Evolutionary conservation across 2,113 vertebrate genomes (phyloP).

Genomic region (Brachypteracias leptosomus): DNA sequence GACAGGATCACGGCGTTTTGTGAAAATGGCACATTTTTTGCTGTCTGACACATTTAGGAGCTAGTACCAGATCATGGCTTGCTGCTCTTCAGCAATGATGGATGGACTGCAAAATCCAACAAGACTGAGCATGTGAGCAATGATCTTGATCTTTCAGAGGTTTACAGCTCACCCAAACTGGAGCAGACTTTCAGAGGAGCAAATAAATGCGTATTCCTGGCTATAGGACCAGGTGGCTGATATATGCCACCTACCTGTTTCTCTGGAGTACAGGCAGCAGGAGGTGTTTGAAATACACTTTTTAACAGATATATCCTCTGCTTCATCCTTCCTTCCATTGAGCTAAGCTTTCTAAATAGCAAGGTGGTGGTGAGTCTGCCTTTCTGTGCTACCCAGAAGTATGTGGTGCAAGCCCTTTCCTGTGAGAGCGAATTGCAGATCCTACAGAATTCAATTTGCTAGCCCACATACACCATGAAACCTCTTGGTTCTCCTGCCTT

Average conservation of each 20-base stretch:
- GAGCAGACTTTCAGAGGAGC: neutral
- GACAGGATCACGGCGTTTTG: neutral
- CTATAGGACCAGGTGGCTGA: neutral
- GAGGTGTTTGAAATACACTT: neutral
- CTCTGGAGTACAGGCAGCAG: neutral
- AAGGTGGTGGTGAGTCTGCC: neutral
- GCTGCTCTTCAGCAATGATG: neutral
- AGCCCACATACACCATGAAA: neutral
- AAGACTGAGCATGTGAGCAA: neutral
- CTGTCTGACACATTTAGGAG: neutral
- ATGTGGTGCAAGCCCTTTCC: neutral
- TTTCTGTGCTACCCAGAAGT: neutral
- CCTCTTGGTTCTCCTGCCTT: neutral
- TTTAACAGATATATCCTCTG: neutral
- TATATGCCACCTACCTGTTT: neutral
- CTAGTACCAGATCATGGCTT: neutral
- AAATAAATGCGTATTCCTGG: neutral
- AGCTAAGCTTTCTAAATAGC: neutral
- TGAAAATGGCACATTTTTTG: neutral
- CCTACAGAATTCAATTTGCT: neutral
- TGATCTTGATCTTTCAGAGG: neutral
- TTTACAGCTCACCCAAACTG: neutral
- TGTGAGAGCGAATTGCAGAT: neutral
- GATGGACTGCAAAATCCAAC: slow-evolving; percentile 28
- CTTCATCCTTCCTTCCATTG: neutral